Conservation (phyloP, 1,140 invertebrate genomes). For the Leptinotarsa undecemlineata region DNA sequence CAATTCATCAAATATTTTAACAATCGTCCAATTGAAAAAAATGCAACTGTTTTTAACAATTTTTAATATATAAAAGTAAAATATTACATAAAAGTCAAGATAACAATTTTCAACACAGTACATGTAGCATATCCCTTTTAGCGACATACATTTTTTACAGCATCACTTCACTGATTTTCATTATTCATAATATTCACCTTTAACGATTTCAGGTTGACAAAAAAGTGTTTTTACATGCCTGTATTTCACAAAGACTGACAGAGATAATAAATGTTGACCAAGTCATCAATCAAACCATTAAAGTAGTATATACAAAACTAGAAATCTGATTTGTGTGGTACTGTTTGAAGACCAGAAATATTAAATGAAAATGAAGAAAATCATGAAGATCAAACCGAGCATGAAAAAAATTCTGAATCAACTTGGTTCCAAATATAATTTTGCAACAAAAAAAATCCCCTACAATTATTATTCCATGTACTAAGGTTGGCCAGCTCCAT, state of each 20-base stretch:
- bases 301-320: constrained; percentile 80
- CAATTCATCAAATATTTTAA: too few species aligned
- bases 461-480: too few species aligned
- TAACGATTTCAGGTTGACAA: constrained; percentile 67
- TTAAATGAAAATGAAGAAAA: constrained; percentile 55
- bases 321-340: constrained; percentile 77
- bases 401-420: constrained; percentile 55
- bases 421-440: neutral
- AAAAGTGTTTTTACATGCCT: constrained; percentile 92
- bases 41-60: neutral
- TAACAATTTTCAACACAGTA: too few species aligned
- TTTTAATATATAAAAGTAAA: too few species aligned
- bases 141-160: too few species aligned
- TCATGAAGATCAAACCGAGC: constrained; percentile 52
- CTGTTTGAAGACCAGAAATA: too few species aligned
- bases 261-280: constrained; percentile 82
- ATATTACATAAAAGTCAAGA: too few species aligned
- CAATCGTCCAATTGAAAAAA: neutral
- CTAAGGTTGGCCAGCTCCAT: constrained; percentile 72
- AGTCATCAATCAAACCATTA: constrained; percentile 87
- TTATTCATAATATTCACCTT: too few species aligned
- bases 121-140: too few species aligned
- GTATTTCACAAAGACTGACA: constrained; percentile 89
- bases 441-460: too few species aligned
- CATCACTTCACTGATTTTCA: too few species aligned